Percentiles rank a stretch among this genome's conserved stretches.
Evolutionary conservation across 2,888 invertebrate species (phyloP).

Genomic region (Aproaerema taeniolella): DNA sequence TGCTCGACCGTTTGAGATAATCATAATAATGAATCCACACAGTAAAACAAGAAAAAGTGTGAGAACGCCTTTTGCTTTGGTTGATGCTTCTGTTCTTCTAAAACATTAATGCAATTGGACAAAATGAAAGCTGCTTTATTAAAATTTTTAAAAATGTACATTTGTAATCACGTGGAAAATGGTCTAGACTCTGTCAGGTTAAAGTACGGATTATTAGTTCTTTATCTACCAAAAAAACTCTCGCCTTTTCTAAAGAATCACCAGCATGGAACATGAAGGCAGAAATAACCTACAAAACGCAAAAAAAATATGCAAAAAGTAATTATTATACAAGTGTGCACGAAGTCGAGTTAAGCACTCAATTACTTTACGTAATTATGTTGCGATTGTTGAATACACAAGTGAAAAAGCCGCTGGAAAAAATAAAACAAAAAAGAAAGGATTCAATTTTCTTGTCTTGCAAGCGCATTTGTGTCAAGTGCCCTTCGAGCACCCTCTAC

Average conservation of each 20-base stretch:
- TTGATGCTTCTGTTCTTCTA: conserved; percentile 4
- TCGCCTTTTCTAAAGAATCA: not conserved
- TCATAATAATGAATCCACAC: conserved; percentile 23
- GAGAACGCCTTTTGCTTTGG: conserved; percentile 22
- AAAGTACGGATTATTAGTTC: not conserved
- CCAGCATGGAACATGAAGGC: conserved; percentile 1
- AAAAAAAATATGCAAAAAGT: conserved; percentile 9
- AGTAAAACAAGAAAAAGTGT: conserved; percentile 29
- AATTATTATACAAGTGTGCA: conserved; percentile 6
- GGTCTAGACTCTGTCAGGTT: not conserved
- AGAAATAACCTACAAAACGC: not conserved
- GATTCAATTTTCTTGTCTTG: not conserved
- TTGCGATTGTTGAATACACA: not conserved
- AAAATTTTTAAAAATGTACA: not conserved
- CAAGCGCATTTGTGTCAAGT: conserved; percentile 25
- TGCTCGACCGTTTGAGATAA: conserved; percentile 20
- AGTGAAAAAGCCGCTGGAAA: not conserved
- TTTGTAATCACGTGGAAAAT: not conserved
- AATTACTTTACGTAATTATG: conserved; percentile 2
- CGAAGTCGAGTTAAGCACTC: not conserved
- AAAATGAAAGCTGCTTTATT: conserved; percentile 3
- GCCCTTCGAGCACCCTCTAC: conserved; percentile 13
- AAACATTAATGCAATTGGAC: conserved; percentile 12
- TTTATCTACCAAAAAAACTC: not conserved
- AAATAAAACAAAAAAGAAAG: not conserved